A percentile compares a stretch with the other conserved stretches of the same genome.
Evolutionary conservation across 2,113 vertebrate genomes (phyloP).

Genomic region (Agapornis roseicollis): DNA sequence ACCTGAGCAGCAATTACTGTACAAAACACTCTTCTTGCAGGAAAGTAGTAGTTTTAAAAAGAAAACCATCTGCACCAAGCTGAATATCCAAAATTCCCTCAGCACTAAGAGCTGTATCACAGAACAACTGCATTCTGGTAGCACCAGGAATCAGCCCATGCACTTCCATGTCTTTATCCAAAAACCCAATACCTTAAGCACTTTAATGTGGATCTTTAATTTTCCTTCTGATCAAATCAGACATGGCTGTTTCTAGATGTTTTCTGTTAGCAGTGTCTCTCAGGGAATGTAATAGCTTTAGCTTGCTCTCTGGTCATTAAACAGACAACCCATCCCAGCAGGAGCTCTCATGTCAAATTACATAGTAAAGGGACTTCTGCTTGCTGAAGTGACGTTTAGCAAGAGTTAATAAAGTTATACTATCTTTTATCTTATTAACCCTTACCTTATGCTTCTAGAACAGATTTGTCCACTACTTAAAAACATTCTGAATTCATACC

Average conservation of each 20-base stretch:
- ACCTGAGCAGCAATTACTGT: neutral
- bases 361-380: neutral
- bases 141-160: accelerated
- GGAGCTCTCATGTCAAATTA: neutral
- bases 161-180: accelerated
- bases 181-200: neutral
- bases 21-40: neutral
- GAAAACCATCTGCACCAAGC: neutral
- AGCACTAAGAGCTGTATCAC: accelerated
- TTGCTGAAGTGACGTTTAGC: neutral
- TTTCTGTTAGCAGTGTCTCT: neutral
- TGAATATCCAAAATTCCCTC: neutral
- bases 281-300: neutral
- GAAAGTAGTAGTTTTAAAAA: neutral
- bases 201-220: neutral
- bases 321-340: neutral
- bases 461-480: neutral
- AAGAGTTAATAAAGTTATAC: neutral
- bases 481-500: neutral
- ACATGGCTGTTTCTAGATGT: neutral
- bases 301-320: neutral
- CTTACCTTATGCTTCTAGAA: neutral
- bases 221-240: neutral
- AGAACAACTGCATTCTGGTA: neutral
- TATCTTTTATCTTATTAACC: neutral